These are phyloP conservation scores for Lepidostoma basale DNA, from an alignment of 1,140 invertebrate genomes.

Conservation along the genomic window DNA sequence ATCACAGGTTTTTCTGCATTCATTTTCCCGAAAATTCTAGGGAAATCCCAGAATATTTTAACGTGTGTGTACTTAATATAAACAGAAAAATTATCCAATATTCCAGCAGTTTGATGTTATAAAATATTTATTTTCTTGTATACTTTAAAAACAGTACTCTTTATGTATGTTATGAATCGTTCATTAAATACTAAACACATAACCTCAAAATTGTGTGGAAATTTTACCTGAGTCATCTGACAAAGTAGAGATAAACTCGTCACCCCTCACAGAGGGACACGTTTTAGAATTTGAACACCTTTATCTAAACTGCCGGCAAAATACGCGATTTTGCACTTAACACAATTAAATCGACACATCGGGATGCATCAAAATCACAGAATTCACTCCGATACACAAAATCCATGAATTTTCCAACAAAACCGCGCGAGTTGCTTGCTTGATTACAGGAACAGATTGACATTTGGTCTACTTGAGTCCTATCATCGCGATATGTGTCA, in stretches of 20 bases:
- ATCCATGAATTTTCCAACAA: neutral
- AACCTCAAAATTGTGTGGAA: constrained; percentile 6
- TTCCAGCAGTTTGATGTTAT: neutral
- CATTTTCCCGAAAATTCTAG: too few species aligned
- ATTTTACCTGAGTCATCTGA: constrained; percentile 24
- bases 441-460: neutral
- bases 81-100: neutral
- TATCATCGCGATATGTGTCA: neutral
- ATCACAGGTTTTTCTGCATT: too few species aligned
- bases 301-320: neutral
- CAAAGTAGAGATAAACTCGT: neutral
- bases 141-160: neutral
- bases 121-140: neutral
- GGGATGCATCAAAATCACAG: constrained; percentile 3
- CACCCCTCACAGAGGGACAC: constrained; percentile 10
- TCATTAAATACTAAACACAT: constrained; percentile 14
- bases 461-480: constrained; percentile 1
- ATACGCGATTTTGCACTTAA: neutral
- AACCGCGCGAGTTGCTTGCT: neutral
- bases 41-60: too few species aligned
- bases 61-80: too few species aligned
- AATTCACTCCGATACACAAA: neutral
- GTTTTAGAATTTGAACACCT: neutral
- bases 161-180: neutral
- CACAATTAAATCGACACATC: neutral